Evolutionary conservation across 2,113 vertebrate genomes (phyloP).

Genomic region (Pseudolaguvia tuberculata): DNA sequence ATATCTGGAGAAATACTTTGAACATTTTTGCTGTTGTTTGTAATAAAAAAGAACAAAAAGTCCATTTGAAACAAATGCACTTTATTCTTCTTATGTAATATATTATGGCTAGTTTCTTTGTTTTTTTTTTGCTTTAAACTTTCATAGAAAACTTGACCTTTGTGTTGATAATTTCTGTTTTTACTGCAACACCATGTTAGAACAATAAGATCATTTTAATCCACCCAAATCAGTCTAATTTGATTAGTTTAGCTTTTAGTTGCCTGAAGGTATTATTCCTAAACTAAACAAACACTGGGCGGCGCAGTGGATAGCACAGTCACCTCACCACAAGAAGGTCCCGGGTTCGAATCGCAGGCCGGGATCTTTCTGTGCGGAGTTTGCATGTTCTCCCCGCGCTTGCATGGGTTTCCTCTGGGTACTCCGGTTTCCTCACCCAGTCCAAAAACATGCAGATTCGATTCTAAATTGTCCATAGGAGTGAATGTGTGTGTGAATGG

Average conservation of each 20-base stretch:
- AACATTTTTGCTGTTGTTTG: background rate
- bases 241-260: background rate
- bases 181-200: background rate
- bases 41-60: background rate
- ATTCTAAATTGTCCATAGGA: no score
- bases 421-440: no score
- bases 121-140: no score
- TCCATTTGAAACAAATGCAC: background rate
- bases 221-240: conserved; percentile 5
- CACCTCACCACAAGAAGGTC: no score
- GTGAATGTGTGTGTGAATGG: no score
- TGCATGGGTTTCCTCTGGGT: no score
- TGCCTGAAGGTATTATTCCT: background rate
- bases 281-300: background rate
- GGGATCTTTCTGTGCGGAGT: no score
- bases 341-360: no score
- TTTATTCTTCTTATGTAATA: background rate
- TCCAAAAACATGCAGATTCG: no score
- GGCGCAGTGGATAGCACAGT: no score
- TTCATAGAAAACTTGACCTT: background rate
- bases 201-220: conserved; percentile 20
- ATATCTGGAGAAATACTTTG: background rate
- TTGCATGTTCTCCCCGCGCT: no score
- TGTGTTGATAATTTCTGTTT: conserved; percentile 1
- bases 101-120: background rate